Evolutionary conservation across 2,888 invertebrate genomes (phyloP).

Genomic region (Eurytoma californica): DNA sequence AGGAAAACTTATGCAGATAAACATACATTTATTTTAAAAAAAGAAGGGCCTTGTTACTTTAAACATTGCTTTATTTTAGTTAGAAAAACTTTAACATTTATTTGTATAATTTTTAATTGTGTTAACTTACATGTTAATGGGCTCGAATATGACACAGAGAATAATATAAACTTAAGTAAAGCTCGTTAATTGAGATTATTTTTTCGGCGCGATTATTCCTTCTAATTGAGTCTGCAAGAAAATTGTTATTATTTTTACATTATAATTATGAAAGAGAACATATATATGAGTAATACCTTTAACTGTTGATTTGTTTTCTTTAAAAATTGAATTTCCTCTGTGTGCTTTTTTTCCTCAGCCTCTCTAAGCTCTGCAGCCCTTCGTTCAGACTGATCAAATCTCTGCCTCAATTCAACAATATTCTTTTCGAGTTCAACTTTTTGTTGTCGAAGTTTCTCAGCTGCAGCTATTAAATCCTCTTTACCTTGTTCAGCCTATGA

Average conservation of each 20-base stretch:
- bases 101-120: conserved; percentile 26
- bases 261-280: background rate
- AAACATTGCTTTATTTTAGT: conserved; percentile 48
- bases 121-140: background rate
- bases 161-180: conserved; percentile 9
- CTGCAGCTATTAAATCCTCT: conserved; percentile 85
- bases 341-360: conserved; percentile 94
- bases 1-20: conserved; percentile 63
- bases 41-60: conserved; percentile 51
- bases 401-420: conserved; percentile 80
- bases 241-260: conserved; percentile 33
- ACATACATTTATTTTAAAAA: conserved; percentile 64
- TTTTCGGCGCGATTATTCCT: conserved; percentile 95
- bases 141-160: conserved; percentile 7
- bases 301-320: conserved; percentile 96
- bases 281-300: conserved; percentile 79
- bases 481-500: conserved; percentile 89
- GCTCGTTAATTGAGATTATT: conserved; percentile 76
- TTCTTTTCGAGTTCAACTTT: conserved; percentile 78
- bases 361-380: conserved; percentile 88
- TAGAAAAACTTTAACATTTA: conserved; percentile 29
- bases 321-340: conserved; percentile 92
- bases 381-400: conserved; percentile 89
- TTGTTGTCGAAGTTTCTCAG: conserved; percentile 82
- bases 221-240: conserved; percentile 89